Evolutionary conservation across 2,888 invertebrate genomes (phyloP).

Genomic region (Asteroscopus sphinx): DNA sequence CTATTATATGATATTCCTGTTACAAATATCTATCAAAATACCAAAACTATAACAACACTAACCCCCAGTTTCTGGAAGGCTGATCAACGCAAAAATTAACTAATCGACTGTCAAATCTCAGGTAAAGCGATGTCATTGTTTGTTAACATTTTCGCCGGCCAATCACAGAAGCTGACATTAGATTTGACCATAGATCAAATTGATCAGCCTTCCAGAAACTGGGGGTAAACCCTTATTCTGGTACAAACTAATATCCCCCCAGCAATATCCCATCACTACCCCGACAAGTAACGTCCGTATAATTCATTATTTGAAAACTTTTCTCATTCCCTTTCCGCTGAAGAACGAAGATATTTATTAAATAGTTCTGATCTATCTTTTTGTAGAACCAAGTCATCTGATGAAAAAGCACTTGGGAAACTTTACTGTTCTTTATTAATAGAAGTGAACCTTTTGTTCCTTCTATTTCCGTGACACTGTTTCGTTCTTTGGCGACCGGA

Average conservation of each 20-base stretch:
- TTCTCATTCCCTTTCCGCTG: slow-evolving; percentile 52
- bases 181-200: too few relatives aligned
- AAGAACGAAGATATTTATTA: slow-evolving; percentile 32
- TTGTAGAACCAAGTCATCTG: slow-evolving; percentile 7
- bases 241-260: slow-evolving; percentile 28
- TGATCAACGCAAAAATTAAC: too few relatives aligned
- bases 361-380: slow-evolving; percentile 25
- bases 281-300: slow-evolving; percentile 21
- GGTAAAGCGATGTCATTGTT: too few relatives aligned
- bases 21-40: too few relatives aligned
- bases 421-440: slow-evolving; percentile 1
- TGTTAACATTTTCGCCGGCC: too few relatives aligned
- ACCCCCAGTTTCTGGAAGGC: too few relatives aligned
- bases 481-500: slow-evolving; percentile 13
- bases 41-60: slow-evolving; percentile 28
- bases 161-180: too few relatives aligned
- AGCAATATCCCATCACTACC: slow-evolving; percentile 36
- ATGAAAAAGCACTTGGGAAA: slow-evolving; percentile 24
- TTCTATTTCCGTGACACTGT: background rate
- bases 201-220: too few relatives aligned
- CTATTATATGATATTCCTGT: too few relatives aligned
- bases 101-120: too few relatives aligned
- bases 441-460: background rate
- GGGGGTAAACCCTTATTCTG: slow-evolving; percentile 21
- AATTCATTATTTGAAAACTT: slow-evolving; percentile 64